phyloP scores from a whole-genome alignment of 2,113 vertebrate species.

The Spheniscus mendiculus region DNA sequence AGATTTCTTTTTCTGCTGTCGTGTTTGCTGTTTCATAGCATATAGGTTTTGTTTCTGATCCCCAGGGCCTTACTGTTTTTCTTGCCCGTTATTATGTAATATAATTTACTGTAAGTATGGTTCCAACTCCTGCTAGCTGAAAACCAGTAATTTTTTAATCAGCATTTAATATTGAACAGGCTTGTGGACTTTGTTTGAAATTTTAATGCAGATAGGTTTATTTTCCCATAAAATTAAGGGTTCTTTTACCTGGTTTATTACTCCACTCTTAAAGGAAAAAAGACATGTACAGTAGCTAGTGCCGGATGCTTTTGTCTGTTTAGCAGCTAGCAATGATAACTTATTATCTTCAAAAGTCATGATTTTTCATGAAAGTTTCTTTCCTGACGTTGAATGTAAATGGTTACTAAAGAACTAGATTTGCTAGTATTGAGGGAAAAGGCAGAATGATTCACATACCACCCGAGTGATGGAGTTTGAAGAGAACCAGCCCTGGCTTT shows the following conservation, averaged over 20 bases:
- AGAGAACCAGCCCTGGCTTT: slow-evolving; percentile 76
- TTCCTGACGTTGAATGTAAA: slow-evolving; percentile 64
- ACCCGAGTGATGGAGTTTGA: slow-evolving; percentile 79
- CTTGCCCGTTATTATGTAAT: background rate
- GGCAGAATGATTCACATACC: slow-evolving; percentile 67
- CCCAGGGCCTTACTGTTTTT: background rate
- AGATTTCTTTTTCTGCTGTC: background rate
- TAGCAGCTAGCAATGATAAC: slow-evolving; percentile 76
- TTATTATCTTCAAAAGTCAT: slow-evolving; percentile 67
- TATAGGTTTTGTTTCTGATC: background rate
- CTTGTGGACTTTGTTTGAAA: background rate
- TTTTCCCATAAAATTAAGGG: slow-evolving; percentile 59
- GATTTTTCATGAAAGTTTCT: slow-evolving; percentile 41
- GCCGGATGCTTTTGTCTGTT: slow-evolving; percentile 76
- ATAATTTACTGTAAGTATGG: background rate
- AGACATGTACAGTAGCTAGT: slow-evolving; percentile 70
- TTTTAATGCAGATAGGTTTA: background rate
- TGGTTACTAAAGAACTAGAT: slow-evolving; percentile 44
- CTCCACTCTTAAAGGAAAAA: slow-evolving; percentile 44
- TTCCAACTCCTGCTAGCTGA: background rate
- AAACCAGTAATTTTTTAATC: background rate
- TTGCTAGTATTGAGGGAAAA: background rate
- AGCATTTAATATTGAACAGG: background rate
- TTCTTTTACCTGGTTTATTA: slow-evolving; percentile 71
- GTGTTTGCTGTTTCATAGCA: background rate